Evolutionary conservation across 2,113 vertebrate genomes (phyloP), one percentile per base, ranked within the genome.

Genomic region (Xyliphius kryptos): DNA sequence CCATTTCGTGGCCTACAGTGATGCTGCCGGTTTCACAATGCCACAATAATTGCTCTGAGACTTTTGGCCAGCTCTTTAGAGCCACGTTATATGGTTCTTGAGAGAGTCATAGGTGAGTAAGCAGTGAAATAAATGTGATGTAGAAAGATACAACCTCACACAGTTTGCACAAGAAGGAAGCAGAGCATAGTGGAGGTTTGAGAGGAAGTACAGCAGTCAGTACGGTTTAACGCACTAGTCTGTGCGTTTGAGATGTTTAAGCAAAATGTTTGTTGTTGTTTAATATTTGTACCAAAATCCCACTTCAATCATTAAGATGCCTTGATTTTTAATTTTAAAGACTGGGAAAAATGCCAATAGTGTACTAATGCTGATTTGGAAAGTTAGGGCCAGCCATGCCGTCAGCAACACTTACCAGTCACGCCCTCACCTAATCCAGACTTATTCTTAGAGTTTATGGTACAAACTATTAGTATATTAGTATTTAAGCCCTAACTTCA

Each of bases 291-390:
- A 9, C 37, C 9, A 17, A 15, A 9, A 21, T 57, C 12, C 22
- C 19, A 22, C 19, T 3, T 43, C 12, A 13, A 19, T 13, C 40
- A 26, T 7, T 46, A 46, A 46, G 5, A 46, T 15, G 5, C n/a
- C 40, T 14, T 3, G 10, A 5, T 36, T 40, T 56, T 56, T 11
- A 19, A 17, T 56, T 56, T 40, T 19, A 47, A n/a, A 12, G 41
- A 46, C 61, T 44, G 53, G 61, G 61, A 64, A 43, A 26, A 15
- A 16, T 4, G 51, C 61, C 61, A 58, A 46, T 22, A 52, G 17
- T 19, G 26, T 17, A 36, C 21, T 36, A 19, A 44, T 54, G 22
- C 61, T 64, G 21, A 36, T 54, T 64, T 55, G 50, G 15, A 46
- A 46, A 40, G 21, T 21, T 14, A 32, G 26, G 22, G 20, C 36